phyloP scores from a whole-genome alignment of 2,797 vertebrate species.

The Tragelaphus eurycerus region DNA sequence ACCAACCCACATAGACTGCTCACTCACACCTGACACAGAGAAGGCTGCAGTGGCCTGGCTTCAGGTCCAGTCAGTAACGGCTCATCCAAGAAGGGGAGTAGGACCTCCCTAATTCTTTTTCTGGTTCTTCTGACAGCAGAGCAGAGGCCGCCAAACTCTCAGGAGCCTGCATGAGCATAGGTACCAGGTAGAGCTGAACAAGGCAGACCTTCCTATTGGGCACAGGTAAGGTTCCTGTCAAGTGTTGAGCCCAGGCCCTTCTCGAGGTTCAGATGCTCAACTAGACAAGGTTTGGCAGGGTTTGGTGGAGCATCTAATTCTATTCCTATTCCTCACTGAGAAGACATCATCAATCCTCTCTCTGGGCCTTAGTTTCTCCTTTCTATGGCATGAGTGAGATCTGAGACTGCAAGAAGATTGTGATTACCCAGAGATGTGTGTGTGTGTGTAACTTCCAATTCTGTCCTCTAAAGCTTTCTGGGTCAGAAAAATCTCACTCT shows the following conservation, averaged over 20 bases:
- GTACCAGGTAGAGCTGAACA: background rate
- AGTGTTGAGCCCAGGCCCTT: background rate
- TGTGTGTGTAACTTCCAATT: background rate
- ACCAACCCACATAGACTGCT: background rate
- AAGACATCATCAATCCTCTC: background rate
- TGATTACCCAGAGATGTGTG: background rate
- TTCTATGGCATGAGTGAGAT: background rate
- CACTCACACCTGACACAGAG: background rate
- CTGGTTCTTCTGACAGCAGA: background rate
- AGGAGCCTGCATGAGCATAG: background rate
- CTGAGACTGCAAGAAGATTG: background rate
- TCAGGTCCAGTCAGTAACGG: background rate
- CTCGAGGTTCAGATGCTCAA: background rate
- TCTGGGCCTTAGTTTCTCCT: background rate
- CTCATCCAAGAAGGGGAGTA: background rate
- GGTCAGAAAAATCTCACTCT: background rate
- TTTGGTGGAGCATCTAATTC: background rate
- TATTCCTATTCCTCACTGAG: background rate
- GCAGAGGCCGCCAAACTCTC: background rate
- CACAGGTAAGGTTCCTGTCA: slow-evolving; percentile 25
- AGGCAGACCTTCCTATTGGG: background rate
- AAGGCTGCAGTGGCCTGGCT: background rate
- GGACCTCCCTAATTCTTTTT: background rate
- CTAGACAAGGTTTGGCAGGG: background rate
- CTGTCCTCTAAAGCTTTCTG: background rate